Conservation (phyloP, 1,140 invertebrate genomes). For the Procambarus virginalis region DNA sequence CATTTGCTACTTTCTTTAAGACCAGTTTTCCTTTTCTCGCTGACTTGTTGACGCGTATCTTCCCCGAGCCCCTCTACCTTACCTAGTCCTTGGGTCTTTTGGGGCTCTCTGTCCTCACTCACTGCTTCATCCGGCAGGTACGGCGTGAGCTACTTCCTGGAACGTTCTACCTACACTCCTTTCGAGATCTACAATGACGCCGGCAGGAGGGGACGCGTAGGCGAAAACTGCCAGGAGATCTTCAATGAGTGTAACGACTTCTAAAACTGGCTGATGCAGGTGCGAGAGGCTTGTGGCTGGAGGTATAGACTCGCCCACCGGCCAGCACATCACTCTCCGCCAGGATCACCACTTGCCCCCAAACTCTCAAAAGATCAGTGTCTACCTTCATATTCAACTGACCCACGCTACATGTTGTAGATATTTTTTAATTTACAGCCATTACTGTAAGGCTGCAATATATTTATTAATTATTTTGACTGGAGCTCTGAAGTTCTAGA, state of each 20-base stretch:
- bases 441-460: not conserved
- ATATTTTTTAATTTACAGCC: not conserved
- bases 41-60: too few species aligned
- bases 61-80: too few species aligned
- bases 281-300: not conserved
- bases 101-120: too few species aligned
- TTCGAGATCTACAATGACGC: conserved; percentile 89
- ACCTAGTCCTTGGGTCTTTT: too few species aligned
- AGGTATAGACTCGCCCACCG: not conserved
- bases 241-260: conserved; percentile 91
- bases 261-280: conserved; percentile 75
- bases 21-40: not conserved
- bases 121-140: conserved; percentile 79
- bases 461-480: not conserved
- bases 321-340: too few species aligned
- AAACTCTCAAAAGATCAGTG: not conserved
- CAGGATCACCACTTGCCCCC: too few species aligned
- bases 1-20: not conserved
- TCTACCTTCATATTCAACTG: not conserved
- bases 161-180: conserved; percentile 81
- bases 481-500: not conserved
- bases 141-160: conserved; percentile 87
- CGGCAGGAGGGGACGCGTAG: conserved; percentile 85
- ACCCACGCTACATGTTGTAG: not conserved
- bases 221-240: conserved; percentile 86